Evolutionary conservation across 1,140 invertebrate genomes (phyloP), one percentile per base, ranked within the genome.

Genomic region (Hylaeus anthracinus): DNA sequence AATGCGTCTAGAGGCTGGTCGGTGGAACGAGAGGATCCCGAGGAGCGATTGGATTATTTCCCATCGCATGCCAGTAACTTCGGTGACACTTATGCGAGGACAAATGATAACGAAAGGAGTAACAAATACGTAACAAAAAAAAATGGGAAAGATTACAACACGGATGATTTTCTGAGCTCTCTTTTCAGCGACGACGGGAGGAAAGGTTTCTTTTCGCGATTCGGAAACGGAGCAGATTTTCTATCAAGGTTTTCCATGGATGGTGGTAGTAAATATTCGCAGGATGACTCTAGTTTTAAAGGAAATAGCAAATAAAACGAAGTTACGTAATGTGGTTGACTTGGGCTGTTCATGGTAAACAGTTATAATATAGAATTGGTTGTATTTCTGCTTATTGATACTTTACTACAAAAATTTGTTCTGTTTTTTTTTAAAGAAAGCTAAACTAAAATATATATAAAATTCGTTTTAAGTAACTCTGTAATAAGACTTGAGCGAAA

Each of bases 191-290:
- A 71, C 0, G 15, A 63, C 2, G n/a, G 74, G 10, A 41, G 65
- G 53, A 45, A 64, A 51, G 45, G 39, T 15, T 1, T 1, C 15
- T 14, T n/a, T 9, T 45, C 48, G 5, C 12, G 14, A 61, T 81
- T 64, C 48, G n/a, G 53, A 9, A 64, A 58, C 5, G 79, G 81
- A 41, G 51, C 79, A 0, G 73, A 87, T 41, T 79, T 83, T 55
- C 60, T 77, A 0, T 45, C 72, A 41, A 43, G 60, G 61, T 77
- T 81, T 39, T 87, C 84, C 43, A 73, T 9, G 3, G 72, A 80
- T 3, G 82, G 84, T 53, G 74, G 66, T 41, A 63, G 69, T 39
- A 41, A 51, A 5, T 67, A 87, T 53, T 56, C 85, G 14, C 15
- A 37, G 14, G 60, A 78, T 0, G 56, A 77, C 15, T n/a, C 61